These are phyloP conservation scores for Esox lucius DNA, from an alignment of 2,797 vertebrate species.

Conservation along the genomic window DNA sequence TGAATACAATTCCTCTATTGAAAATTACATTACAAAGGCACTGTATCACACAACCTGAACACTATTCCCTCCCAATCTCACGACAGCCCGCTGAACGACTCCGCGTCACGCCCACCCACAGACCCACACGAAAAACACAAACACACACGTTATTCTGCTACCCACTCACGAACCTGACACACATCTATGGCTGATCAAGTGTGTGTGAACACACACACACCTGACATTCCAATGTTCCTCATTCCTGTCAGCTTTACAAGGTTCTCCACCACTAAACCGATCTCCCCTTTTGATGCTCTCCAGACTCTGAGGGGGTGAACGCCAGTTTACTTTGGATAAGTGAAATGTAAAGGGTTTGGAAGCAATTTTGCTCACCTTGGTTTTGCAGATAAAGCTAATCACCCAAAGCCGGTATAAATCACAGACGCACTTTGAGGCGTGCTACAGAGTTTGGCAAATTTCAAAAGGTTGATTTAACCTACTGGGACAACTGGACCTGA, in stretches of 20 bases:
- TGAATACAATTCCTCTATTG: no score
- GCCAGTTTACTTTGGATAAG: conserved; percentile 54
- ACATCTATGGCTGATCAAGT: conserved; percentile 21
- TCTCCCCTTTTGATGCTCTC: conserved; percentile 35
- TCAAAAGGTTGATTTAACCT: neutral
- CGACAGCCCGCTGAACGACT: conserved; percentile 42
- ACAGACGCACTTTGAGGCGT: neutral
- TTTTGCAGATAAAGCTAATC: conserved; percentile 31
- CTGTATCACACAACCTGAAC: conserved; percentile 55
- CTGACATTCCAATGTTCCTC: conserved; percentile 14
- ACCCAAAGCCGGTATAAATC: conserved; percentile 26
- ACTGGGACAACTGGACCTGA: neutral
- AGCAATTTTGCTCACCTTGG: conserved; percentile 46
- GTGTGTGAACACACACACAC: conserved; percentile 9
- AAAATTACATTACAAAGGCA: neutral
- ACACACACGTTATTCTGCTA: neutral
- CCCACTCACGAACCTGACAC: neutral
- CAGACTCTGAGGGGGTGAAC: conserved; percentile 36
- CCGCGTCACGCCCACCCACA: conserved; percentile 37
- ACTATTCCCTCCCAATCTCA: conserved; percentile 64
- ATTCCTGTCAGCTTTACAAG: conserved; percentile 41
- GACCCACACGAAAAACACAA: neutral
- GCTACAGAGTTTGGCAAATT: neutral
- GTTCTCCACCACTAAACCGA: conserved; percentile 53
- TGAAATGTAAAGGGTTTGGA: conserved; percentile 57